Percentiles rank a stretch among this genome's conserved stretches.
phyloP scores from a whole-genome alignment of 2,113 vertebrate genomes.

The Paraplagusia blochii region DNA sequence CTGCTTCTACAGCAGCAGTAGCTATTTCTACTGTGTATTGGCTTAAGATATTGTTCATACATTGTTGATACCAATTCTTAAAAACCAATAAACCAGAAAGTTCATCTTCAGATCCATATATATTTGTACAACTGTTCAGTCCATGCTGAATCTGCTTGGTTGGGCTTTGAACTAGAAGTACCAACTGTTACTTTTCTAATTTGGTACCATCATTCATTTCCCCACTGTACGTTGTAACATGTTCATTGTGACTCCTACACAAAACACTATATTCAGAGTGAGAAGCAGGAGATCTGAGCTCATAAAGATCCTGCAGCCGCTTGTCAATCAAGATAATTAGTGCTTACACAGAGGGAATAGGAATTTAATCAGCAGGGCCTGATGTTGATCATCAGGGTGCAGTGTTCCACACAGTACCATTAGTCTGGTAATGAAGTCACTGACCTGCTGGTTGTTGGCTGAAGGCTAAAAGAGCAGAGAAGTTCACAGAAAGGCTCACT shows the following conservation, averaged over 20 bases:
- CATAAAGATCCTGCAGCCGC: slow-evolving; percentile 21
- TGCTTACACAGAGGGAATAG: slow-evolving; percentile 51
- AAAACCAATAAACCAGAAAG: too few relatives aligned
- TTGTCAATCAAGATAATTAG: slow-evolving; percentile 60
- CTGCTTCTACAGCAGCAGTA: not conserved
- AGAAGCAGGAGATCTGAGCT: slow-evolving; percentile 14
- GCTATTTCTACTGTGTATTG: too few relatives aligned
- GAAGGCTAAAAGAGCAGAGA: slow-evolving; percentile 12
- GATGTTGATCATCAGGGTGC: slow-evolving; percentile 56
- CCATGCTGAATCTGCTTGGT: too few relatives aligned
- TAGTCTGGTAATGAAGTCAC: slow-evolving; percentile 56
- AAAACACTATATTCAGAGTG: slow-evolving; percentile 8
- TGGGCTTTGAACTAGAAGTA: too few relatives aligned
- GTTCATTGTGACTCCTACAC: slow-evolving; percentile 11
- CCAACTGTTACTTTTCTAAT: too few relatives aligned
- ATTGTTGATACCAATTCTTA: too few relatives aligned
- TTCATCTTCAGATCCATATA: too few relatives aligned
- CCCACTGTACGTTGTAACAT: slow-evolving; percentile 9
- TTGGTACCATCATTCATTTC: not conserved
- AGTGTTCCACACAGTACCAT: slow-evolving; percentile 40
- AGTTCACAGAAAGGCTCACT: not conserved
- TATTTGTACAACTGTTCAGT: too few relatives aligned
- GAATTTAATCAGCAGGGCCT: slow-evolving; percentile 61
- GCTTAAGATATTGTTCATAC: too few relatives aligned
- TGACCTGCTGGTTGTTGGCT: slow-evolving; percentile 39